Evolutionary conservation across 2,888 invertebrate species (phyloP).

Genomic region (Mythimna albipuncta): DNA sequence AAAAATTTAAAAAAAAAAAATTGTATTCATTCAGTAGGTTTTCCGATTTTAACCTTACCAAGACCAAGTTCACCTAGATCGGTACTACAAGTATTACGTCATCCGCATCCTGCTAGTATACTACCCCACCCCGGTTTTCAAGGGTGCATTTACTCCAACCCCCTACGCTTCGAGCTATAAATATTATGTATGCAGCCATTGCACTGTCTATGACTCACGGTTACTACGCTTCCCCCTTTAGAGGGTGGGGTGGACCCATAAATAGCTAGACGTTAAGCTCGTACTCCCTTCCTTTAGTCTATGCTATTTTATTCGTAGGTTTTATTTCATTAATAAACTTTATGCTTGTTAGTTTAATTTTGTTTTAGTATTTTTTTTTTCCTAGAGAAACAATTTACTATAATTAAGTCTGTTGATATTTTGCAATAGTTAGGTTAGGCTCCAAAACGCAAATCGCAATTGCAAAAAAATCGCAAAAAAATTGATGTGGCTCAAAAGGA

Average conservation of each 20-base stretch:
- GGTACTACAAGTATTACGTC: conserved; percentile 7
- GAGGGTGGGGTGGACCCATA: conserved; percentile 18
- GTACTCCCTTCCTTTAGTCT: conserved; percentile 1
- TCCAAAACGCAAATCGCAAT: too few species aligned
- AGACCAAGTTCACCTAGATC: neutral
- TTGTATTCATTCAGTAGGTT: neutral
- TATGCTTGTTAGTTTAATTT: too few species aligned
- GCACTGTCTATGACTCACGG: conserved; percentile 48
- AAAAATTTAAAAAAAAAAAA: neutral
- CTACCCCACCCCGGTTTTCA: conserved; percentile 19
- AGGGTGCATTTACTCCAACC: conserved; percentile 35
- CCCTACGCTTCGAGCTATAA: conserved; percentile 25
- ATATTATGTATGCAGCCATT: conserved; percentile 44
- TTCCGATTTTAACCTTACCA: neutral
- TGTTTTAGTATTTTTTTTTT: too few species aligned
- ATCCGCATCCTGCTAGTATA: conserved; percentile 14
- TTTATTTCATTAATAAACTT: neutral
- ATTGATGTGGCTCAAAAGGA: too few species aligned
- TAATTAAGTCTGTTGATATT: too few species aligned
- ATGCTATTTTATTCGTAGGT: neutral
- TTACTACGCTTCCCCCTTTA: conserved; percentile 8
- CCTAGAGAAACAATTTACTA: too few species aligned
- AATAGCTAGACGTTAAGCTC: conserved; percentile 10
- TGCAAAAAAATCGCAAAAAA: too few species aligned
- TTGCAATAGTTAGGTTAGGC: too few species aligned